Percentiles rank a stretch among this genome's conserved stretches.
Evolutionary conservation across 2,888 invertebrate species (phyloP).

Genomic region (Mythimna albipuncta): DNA sequence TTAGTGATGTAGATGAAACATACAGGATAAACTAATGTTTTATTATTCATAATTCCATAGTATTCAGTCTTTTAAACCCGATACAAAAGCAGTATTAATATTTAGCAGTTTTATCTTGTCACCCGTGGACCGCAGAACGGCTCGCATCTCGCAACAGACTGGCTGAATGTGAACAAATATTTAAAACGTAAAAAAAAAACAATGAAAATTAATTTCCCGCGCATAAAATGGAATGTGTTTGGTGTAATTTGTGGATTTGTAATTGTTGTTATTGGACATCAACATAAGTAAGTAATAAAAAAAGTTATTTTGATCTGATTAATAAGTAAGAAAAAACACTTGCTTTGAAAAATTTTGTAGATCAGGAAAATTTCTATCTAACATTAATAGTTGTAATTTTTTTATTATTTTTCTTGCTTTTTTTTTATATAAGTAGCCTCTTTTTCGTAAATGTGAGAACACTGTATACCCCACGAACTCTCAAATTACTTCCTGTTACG

Average conservation of each 20-base stretch:
- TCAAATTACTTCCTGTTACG: no score
- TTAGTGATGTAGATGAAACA: constrained; percentile 1
- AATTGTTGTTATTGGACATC: constrained; percentile 38
- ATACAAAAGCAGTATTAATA: constrained; percentile 16
- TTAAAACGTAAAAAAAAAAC: constrained; percentile 6
- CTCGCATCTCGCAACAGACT: neutral
- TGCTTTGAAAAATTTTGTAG: no score
- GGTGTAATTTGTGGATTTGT: constrained; percentile 32
- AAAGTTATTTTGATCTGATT: neutral
- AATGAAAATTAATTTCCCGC: constrained; percentile 32
- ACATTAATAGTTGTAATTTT: no score
- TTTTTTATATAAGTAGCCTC: no score
- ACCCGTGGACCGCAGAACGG: neutral
- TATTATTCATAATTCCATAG: constrained; percentile 10
- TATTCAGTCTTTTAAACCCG: neutral
- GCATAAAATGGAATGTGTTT: constrained; percentile 33
- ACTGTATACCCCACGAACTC: no score
- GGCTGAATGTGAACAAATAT: neutral
- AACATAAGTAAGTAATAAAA: constrained; percentile 47
- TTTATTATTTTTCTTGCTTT: no score
- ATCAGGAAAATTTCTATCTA: no score
- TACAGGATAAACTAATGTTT: neutral
- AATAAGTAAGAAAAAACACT: neutral
- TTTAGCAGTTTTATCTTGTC: constrained; percentile 16
- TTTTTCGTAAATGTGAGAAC: no score